Evolutionary conservation across 2,888 invertebrate genomes (phyloP).

Genomic region (Tenthredo livida): DNA sequence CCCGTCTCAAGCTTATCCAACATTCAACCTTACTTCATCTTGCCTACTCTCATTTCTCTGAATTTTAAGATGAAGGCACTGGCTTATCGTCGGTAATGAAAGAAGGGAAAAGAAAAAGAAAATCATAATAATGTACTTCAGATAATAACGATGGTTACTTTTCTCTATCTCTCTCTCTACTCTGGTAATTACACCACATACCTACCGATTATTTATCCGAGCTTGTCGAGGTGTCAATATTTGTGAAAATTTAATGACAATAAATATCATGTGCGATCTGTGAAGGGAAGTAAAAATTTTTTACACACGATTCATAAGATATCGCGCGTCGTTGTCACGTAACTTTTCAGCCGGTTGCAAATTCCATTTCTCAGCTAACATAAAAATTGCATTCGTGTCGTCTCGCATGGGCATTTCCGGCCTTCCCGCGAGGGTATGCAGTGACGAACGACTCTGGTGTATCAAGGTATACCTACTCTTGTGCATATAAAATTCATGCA

Average conservation of each 20-base stretch:
- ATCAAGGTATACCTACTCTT: not conserved
- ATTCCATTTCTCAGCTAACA: conserved; percentile 17
- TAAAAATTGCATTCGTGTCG: conserved; percentile 45
- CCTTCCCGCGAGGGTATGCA: conserved; percentile 21
- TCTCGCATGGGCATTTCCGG: conserved; percentile 21
- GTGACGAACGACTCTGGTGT: conserved; percentile 32
- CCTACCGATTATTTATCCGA: not conserved
- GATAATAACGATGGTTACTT: not conserved
- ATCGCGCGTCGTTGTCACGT: not conserved
- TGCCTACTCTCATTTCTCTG: not conserved
- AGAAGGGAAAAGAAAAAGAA: not conserved
- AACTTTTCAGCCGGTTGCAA: conserved; percentile 13
- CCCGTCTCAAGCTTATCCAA: not conserved
- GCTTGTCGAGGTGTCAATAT: not conserved
- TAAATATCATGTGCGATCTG: not conserved
- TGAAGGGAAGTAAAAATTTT: not conserved
- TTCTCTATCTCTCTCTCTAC: not conserved
- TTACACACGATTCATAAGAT: not conserved
- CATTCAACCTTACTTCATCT: not conserved
- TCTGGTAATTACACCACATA: not conserved
- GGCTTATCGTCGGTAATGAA: conserved; percentile 27
- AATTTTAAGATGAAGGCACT: not conserved
- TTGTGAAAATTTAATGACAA: not conserved
- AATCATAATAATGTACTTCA: not conserved
- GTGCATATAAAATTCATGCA: conserved; percentile 43